Conservation (phyloP, 2,113 vertebrate species). For the Microcebus tavaratra region DNA sequence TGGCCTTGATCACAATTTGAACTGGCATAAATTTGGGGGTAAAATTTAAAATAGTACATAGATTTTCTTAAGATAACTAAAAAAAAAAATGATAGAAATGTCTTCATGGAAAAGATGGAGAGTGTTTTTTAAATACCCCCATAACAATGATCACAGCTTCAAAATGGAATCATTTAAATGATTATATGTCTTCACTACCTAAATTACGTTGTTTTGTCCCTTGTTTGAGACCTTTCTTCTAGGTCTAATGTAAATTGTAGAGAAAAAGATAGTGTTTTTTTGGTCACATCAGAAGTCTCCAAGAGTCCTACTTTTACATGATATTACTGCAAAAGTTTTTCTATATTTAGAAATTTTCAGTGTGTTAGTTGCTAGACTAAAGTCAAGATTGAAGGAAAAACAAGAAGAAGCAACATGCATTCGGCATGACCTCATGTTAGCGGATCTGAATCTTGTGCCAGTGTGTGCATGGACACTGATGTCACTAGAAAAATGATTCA, state of each 20-base stretch:
- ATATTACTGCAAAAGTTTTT: neutral
- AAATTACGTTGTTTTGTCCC: neutral
- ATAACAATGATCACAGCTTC: neutral
- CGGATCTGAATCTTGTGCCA: neutral
- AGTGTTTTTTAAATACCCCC: neutral
- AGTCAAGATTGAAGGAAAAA: constrained; percentile 10
- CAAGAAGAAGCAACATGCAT: neutral
- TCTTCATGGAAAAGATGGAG: neutral
- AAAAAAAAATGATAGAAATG: constrained; percentile 35
- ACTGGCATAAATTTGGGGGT: neutral
- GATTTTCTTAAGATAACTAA: neutral
- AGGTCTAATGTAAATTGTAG: neutral
- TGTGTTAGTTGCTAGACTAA: neutral
- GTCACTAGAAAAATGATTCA: neutral
- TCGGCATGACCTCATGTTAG: neutral
- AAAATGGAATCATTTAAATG: neutral
- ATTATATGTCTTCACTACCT: neutral
- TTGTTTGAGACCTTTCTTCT: neutral
- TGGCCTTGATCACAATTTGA: neutral
- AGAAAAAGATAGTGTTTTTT: neutral
- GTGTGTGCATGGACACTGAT: neutral
- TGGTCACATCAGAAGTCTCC: neutral
- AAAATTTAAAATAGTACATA: neutral
- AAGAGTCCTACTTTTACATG: neutral
- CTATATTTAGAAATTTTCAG: constrained; percentile 2